Evolutionary conservation across 2,888 invertebrate species (phyloP).

Genomic region (Noctuana brunneofusca): DNA sequence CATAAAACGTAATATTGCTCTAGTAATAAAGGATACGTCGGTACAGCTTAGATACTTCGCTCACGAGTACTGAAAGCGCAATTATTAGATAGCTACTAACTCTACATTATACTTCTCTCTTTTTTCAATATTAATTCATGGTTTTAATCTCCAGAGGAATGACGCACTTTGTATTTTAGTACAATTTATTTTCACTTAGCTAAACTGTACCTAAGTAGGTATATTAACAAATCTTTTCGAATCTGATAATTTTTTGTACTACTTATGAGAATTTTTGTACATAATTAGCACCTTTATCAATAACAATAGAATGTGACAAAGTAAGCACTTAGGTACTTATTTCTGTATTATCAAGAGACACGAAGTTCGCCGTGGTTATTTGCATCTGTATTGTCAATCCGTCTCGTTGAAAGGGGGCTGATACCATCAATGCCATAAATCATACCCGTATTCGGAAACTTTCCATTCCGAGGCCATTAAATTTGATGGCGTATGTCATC

Average conservation of each 20-base stretch:
- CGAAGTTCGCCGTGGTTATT: slow-evolving; percentile 7
- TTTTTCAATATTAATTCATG: not conserved
- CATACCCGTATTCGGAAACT: slow-evolving; percentile 57
- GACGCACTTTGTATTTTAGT: too few species aligned
- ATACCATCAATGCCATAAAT: slow-evolving; percentile 54
- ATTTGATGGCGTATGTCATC: slow-evolving; percentile 59
- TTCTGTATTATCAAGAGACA: slow-evolving; percentile 10
- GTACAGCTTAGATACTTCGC: slow-evolving; percentile 59
- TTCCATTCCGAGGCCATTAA: slow-evolving; percentile 58
- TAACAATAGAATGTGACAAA: too few species aligned
- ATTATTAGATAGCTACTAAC: slow-evolving; percentile 40
- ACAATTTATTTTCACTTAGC: too few species aligned
- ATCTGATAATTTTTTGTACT: too few species aligned
- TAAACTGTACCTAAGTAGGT: too few species aligned
- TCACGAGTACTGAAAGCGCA: slow-evolving; percentile 48
- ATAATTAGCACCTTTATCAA: too few species aligned
- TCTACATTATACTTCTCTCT: not conserved
- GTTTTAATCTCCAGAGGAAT: too few species aligned
- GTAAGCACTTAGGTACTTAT: not conserved
- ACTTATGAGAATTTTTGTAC: too few species aligned
- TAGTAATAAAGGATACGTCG: slow-evolving; percentile 67
- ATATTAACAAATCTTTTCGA: too few species aligned
- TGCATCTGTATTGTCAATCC: slow-evolving; percentile 27
- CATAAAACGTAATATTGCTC: slow-evolving; percentile 73
- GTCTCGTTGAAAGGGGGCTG: slow-evolving; percentile 40